phyloP scores from a whole-genome alignment of 2,888 invertebrate species.

The Petrophora chlorosata region DNA sequence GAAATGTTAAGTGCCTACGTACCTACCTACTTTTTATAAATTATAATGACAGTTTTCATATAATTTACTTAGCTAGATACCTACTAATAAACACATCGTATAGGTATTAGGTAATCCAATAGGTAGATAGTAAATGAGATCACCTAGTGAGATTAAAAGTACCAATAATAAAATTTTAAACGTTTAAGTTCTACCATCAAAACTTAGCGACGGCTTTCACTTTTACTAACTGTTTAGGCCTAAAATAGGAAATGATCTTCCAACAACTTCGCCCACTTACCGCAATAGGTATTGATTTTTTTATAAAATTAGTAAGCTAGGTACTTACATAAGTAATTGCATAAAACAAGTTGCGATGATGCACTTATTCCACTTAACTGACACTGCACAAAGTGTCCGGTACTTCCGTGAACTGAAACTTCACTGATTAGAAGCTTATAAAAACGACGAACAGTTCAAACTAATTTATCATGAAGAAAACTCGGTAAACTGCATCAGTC shows the following conservation, averaged over 20 bases:
- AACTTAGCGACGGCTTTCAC: constrained; percentile 7
- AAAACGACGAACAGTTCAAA: too few species aligned
- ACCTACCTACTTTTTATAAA: too few species aligned
- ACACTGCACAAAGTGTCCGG: not conserved
- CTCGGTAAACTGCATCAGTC: not conserved
- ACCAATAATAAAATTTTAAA: too few species aligned
- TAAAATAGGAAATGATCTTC: constrained; percentile 4
- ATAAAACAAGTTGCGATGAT: not conserved
- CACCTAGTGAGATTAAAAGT: too few species aligned
- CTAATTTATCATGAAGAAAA: too few species aligned
- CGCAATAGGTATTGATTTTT: not conserved
- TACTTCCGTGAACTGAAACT: constrained; percentile 5
- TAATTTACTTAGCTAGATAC: too few species aligned
- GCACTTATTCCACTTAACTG: constrained; percentile 4
- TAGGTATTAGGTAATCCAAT: too few species aligned
- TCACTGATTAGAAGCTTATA: not conserved
- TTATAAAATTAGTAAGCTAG: not conserved
- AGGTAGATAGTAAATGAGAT: too few species aligned
- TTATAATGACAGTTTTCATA: too few species aligned
- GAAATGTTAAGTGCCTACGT: too few species aligned
- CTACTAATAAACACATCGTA: too few species aligned
- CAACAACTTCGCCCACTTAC: constrained; percentile 4
- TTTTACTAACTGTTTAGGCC: constrained; percentile 7
- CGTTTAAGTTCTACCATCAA: not conserved
- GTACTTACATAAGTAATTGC: not conserved